Base-by-base conservation (phyloP, 2,888 invertebrate genomes). In the Eustalomyia histrio region DNA sequence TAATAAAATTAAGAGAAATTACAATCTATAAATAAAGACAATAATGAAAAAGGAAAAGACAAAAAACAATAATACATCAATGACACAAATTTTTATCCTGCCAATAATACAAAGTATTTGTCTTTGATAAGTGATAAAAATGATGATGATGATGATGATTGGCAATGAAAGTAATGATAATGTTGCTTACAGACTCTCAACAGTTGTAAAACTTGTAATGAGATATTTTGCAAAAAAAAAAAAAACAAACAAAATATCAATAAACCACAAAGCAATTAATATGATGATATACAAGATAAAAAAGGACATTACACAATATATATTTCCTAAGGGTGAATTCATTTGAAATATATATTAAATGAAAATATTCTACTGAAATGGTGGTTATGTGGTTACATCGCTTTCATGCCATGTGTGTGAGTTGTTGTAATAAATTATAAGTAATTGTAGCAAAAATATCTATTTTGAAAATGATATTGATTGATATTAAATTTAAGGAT, bases 261-360 rank as follows among this genome's bases (percentile, higher is more conserved):
- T 24, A 50, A 61, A 73, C 61, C 72, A 73, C 50, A 4, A 67
- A 63, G 35, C 67, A 73, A 79, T 79, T 79, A 73, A 61, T 73
- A 24, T 47, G n/a, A 12, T 4, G 14, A 1, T 10, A 47, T n/a
- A 47, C 43, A 2, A 47, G 43, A 47, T 1, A 12, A 39, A 47
- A 6, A 6, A n/a, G 4, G n/a, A 5, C n/a, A n/a, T n/a, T n/a
- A n/a, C n/a, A n/a, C n/a, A n/a, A n/a, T n/a, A 14, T 39, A 47
- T 47, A 47, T 47, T 39, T n/a, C n/a, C 29, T 47, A 14, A 47
- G 43, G n/a, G 43, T n/a, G 43, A 47, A n/a, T 47, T n/a, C 43
- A n/a, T n/a, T 14, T n/a, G 43, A 6, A 47, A n/a, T n/a, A 47
- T 14, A n/a, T n/a, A 47, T 47, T 47, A 47, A 2, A 6, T n/a